Base-by-base conservation (phyloP, 2,113 vertebrate genomes). In the Peromyscus leucopus region DNA sequence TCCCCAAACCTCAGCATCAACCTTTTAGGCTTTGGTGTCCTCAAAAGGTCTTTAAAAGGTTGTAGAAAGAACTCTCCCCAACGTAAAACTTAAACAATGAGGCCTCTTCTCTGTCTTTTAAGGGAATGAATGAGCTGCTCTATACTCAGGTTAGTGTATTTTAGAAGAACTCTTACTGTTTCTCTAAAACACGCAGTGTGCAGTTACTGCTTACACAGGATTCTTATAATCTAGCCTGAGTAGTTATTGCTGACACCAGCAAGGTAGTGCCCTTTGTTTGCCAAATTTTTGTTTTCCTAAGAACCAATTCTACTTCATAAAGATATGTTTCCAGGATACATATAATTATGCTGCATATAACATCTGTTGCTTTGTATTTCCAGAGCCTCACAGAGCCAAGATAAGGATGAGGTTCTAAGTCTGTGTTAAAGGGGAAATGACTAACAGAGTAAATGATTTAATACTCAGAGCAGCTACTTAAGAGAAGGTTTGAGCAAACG, bases 251-350 rank as follows among this genome's bases (percentile, higher is more conserved):
- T 97, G 96, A 98, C 97, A 97, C 98, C 97, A 98, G 98, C 98
- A 98, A 98, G 98, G 98, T 97, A 97, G 94, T 94, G 95, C 95
- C 93, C 96, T 98, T 97, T 98, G 91, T 98, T 93, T 97, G 98
- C 97, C 97, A 98, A 98, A 98, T 98, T 98, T 98, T 98, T 98
- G 98, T 98, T 98, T 99, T 98, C 96, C 98, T 96, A 98, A 97
- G 98, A 98, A 98, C 97, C 93, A 96, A 96, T 57, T 76, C 97
- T 91, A 89, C 98, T 97, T 97, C 97, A 98, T 97, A 98, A 98
- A 98, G 98, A 97, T 97, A 97, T 98, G 98, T 99, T 98, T 98
- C 99, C 97, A 98, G 98, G 98, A 99, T 98, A 99, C 98, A 2
- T 91, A 55, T 96, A 98, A 99, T 93, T 97, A 98, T 55, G 72